These are phyloP conservation scores for Dendrocincla fuliginosa DNA, from an alignment of 2,797 vertebrate genomes.

Conservation along the genomic window DNA sequence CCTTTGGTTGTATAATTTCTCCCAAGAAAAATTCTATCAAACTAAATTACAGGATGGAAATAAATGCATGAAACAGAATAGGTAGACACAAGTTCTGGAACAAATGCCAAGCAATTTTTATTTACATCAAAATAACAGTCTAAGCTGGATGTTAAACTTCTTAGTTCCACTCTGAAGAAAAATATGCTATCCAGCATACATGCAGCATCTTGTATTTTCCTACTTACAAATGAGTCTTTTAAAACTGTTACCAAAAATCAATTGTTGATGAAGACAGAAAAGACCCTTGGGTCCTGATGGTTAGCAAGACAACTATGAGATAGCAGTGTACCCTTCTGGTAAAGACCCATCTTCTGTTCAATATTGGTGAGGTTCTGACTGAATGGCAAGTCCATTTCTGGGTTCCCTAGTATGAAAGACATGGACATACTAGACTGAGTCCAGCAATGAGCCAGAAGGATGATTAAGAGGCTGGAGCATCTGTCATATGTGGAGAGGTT, in stretches of 20 bases:
- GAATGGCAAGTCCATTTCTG: neutral
- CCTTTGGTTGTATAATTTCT: conserved; percentile 3
- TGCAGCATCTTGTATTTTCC: neutral
- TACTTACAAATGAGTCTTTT: neutral
- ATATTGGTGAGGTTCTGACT: neutral
- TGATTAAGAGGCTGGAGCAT: neutral
- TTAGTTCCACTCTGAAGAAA: neutral
- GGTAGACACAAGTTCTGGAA: neutral
- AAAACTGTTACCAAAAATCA: neutral
- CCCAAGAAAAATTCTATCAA: neutral
- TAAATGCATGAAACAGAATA: neutral
- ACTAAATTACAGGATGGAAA: conserved; percentile 36
- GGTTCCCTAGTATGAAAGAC: neutral
- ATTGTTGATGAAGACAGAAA: neutral
- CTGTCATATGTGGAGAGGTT: neutral
- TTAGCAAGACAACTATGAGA: neutral
- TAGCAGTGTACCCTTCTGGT: neutral
- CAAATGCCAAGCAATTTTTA: neutral
- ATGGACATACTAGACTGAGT: neutral
- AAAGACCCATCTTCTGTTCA: neutral
- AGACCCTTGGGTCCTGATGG: neutral
- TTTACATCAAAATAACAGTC: neutral
- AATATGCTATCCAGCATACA: neutral
- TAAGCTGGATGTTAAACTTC: neutral
- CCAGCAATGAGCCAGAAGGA: neutral